Conservation (phyloP, 1,140 invertebrate species). For the Ceratina japonica region DNA sequence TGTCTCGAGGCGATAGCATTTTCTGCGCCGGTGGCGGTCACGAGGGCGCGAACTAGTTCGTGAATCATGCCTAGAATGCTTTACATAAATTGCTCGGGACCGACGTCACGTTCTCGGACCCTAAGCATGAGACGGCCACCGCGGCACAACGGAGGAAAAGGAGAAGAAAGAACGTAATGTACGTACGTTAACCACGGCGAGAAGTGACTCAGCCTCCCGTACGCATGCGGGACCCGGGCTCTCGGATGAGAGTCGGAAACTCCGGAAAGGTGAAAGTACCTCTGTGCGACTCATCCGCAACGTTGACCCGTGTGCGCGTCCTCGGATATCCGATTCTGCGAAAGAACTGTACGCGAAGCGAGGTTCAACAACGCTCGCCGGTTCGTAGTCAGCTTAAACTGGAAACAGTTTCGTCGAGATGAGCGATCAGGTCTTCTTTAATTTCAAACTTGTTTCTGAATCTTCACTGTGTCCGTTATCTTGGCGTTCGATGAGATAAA, state of each 20-base stretch:
- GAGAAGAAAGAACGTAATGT: constrained; percentile 22
- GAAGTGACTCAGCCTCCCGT: constrained; percentile 56
- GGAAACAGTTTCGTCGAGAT: background rate
- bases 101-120: constrained; percentile 70
- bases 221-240: constrained; percentile 36
- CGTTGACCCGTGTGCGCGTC: background rate
- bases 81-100: constrained; percentile 76
- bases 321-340: constrained; percentile 48
- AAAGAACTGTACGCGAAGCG: constrained; percentile 6
- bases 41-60: constrained; percentile 78
- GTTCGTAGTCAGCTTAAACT: background rate
- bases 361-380: background rate
- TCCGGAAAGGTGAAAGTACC: constrained; percentile 57
- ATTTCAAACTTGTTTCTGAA: too few relatives aligned
- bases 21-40: constrained; percentile 70
- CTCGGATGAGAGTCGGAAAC: constrained; percentile 38
- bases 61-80: constrained; percentile 78
- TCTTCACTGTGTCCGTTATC: too few relatives aligned
- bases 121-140: constrained; percentile 42
- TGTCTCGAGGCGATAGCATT: constrained; percentile 57
- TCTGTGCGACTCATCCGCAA: constrained; percentile 46
- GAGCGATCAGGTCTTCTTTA: background rate
- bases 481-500: too few relatives aligned
- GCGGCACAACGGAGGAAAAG: constrained; percentile 15
- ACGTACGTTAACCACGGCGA: constrained; percentile 45